Evolutionary conservation across 2,113 vertebrate species (phyloP), one percentile per base, ranked within the genome.

Genomic region (Istiophorus platypterus): DNA sequence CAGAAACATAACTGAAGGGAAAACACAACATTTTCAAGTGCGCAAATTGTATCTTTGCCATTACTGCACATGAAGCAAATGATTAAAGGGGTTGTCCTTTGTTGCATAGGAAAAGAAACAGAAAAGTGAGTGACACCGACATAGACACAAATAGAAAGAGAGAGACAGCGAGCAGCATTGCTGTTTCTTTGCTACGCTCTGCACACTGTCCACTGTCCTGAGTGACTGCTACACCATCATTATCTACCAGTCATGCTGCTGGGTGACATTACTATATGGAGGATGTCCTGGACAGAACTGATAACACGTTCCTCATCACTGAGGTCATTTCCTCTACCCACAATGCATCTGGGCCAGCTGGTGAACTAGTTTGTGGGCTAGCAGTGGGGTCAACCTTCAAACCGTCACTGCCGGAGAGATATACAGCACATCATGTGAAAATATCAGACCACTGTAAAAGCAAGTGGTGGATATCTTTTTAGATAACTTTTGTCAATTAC

Each of bases 311-410:
- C 82, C 81, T 81, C 62, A 81, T 79, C 62, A 42, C 39, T 88
- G 72, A 82, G 81, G 66, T 86, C 31, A 94, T 88, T 91, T 94
- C 90, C 90, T 80, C 29, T 82, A 82, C 65, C 81, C 76, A 80
- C 13, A 80, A 89, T 89, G 81, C 74, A 84, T 72, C 72, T 77
- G 63, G 74, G 71, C 52, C 80, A 87, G 77, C 74, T 84, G 77
- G 52, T 70, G 83, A 87, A 85, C 77, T 81, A 87, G 76, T 85
- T 85, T 82, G 41, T 18, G 45, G 70, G 70, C 65, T 63, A 70
- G 64, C 65, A 52, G 52, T 24, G 49, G 57, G 72, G 58, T 77
- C 73, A 69, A 58, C n/a, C 4, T 45, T 12, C 9, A 17, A 80
- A 61, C 37, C 47, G 17, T 54, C 63, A 26, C 26, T 67, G 52